Evolutionary conservation across 2,797 vertebrate genomes (phyloP), one percentile per base, ranked within the genome.

Genomic region (Aeoliscus strigatus): DNA sequence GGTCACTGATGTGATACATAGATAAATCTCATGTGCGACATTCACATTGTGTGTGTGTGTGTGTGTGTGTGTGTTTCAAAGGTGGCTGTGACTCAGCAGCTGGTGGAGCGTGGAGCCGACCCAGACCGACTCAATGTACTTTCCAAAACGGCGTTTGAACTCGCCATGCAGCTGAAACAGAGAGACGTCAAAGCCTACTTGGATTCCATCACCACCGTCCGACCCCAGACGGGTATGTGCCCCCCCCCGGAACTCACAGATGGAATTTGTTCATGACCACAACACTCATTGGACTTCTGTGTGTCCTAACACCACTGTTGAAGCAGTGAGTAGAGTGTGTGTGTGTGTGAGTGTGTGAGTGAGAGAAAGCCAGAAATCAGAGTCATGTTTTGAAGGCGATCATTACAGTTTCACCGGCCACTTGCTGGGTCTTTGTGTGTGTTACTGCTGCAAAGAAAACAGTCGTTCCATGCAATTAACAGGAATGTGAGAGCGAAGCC

Each of bases 111-210:
- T 0, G 94, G 96, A 14, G 92, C 94, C n/a, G 91, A 94, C 73
- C 90, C 94, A 0, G 92, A 98, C 82, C 88, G 92, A 38, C 65
- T 92, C 54, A 93, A 94, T 0, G 89, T 91, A 3, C 82, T 96
- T 44, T 90, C 91, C 53, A 94, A 96, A 83, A 98, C 94, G 0
- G 88, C 96, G 7, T 95, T 97, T 27, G 93, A 98, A 78, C 82
- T 98, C 0, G 90, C 94, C 2, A 87, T 94, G 58, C 90, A 92
- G 70, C 80, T 92, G 16, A 91, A 90, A 35, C 90, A 94, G 75
- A 91, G 92, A 70, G 94, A 96, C 42, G 83, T 97, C 62, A 92
- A 89, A 46, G 81, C 86, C 46, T 96, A 92, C 51, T 77, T 98
- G 81, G 94, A 96, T 80, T 83, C 92, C 27, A 86, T 96, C 63